A percentile compares a stretch with the other conserved stretches of the same genome.
phyloP scores from a whole-genome alignment of 1,140 invertebrate genomes.

The Scaptomyza hsui region DNA sequence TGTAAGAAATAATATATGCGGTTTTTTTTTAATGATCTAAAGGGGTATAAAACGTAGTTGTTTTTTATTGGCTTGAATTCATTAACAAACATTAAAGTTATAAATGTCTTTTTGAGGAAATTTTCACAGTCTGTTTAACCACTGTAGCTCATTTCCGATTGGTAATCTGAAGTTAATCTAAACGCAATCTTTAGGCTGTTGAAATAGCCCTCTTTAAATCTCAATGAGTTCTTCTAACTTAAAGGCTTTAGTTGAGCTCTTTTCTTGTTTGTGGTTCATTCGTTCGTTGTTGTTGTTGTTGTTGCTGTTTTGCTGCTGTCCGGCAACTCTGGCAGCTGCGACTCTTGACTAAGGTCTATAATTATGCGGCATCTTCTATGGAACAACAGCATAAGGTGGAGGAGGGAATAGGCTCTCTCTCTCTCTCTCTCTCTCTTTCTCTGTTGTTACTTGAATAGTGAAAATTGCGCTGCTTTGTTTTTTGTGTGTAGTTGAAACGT shows the following conservation, averaged over 20 bases:
- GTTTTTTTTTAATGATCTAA: neutral
- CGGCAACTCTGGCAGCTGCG: conserved; percentile 32
- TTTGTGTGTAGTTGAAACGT: conserved; percentile 4
- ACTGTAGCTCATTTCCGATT: neutral
- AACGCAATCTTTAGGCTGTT: conserved; percentile 14
- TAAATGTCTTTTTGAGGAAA: too few relatives aligned
- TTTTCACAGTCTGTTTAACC: neutral
- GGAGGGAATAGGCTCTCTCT: neutral
- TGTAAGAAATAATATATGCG: neutral
- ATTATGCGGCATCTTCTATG: conserved; percentile 60
- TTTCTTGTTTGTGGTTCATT: neutral
- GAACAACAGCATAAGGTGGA: neutral
- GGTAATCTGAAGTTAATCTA: neutral
- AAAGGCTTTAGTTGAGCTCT: conserved; percentile 16
- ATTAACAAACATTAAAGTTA: too few relatives aligned
- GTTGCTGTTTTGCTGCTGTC: conserved; percentile 20
- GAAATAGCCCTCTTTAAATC: conserved; percentile 15
- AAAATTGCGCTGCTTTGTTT: conserved; percentile 63
- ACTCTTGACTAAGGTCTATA: conserved; percentile 49
- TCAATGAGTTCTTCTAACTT: conserved; percentile 1
- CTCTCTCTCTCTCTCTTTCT: too few relatives aligned
- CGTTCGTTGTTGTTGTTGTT: conserved; percentile 11
- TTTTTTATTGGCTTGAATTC: too few relatives aligned
- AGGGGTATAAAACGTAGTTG: too few relatives aligned
- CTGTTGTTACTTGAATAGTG: conserved; percentile 67